Evolutionary conservation across 2,113 vertebrate genomes (phyloP).

Genomic region (Falcunculus frontatus): DNA sequence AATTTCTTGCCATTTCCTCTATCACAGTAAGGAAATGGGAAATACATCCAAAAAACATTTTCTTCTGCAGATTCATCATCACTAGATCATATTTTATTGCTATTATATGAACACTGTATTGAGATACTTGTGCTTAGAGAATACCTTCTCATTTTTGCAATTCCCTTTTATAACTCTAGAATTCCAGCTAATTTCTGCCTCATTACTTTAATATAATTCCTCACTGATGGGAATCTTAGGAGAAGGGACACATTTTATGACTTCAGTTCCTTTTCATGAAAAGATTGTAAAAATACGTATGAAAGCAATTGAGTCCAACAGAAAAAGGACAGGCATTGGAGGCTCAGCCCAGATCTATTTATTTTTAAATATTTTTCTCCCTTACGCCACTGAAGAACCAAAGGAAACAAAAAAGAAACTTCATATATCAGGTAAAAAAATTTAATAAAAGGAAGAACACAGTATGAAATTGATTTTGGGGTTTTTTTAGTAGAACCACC

Average conservation of each 20-base stretch:
- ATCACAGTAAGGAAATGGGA: neutral
- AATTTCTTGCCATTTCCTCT: neutral
- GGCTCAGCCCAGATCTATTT: neutral
- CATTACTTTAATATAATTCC: conserved; percentile 21
- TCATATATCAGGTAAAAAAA: neutral
- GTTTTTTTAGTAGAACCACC: neutral
- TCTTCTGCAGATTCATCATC: neutral
- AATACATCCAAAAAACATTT: neutral
- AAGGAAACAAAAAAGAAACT: neutral
- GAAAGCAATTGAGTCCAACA: neutral
- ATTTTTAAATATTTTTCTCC: neutral
- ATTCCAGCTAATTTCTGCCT: conserved; percentile 45
- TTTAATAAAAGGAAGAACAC: neutral
- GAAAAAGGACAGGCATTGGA: neutral
- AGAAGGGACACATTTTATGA: neutral
- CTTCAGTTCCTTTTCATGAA: neutral
- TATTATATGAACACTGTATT: neutral
- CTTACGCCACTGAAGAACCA: neutral
- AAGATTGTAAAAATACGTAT: neutral
- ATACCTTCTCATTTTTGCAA: neutral
- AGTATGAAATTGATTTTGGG: neutral
- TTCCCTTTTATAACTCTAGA: conserved; percentile 10
- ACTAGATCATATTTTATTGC: neutral
- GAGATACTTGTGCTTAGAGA: conserved; percentile 12
- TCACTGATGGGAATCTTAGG: neutral